Percentiles rank a stretch among this genome's conserved stretches.
These are phyloP conservation scores for Drosophila orosa DNA, from an alignment of 1,140 invertebrate species.

Conservation along the genomic window DNA sequence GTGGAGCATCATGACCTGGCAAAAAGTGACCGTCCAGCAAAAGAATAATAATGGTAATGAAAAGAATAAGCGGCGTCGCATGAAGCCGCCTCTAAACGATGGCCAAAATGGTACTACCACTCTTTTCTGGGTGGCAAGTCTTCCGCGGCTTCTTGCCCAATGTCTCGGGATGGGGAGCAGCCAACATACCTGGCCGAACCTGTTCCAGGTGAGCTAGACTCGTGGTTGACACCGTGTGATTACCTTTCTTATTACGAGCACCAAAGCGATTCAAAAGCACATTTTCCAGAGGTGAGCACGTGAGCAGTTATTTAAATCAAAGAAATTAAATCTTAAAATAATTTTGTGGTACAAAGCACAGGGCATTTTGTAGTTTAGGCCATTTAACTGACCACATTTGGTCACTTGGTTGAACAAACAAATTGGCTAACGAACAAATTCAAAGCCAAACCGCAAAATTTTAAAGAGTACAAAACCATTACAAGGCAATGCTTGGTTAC, in stretches of 20 bases:
- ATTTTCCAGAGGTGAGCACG: slow-evolving; percentile 43
- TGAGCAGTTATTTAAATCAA: slow-evolving; percentile 15
- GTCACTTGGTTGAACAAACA: slow-evolving; percentile 17
- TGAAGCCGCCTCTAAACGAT: slow-evolving; percentile 10
- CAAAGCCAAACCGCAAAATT: slow-evolving; percentile 9
- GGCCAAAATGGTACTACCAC: slow-evolving; percentile 20
- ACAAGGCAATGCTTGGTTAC: not conserved
- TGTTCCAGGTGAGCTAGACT: slow-evolving; percentile 56
- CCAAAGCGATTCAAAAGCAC: slow-evolving; percentile 17
- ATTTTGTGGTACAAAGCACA: not conserved
- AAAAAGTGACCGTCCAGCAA: slow-evolving; percentile 26
- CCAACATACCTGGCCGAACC: slow-evolving; percentile 38
- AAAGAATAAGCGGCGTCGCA: slow-evolving; percentile 59
- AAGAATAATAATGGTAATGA: slow-evolving; percentile 62
- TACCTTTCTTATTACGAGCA: slow-evolving; percentile 66
- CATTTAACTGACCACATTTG: slow-evolving; percentile 17
- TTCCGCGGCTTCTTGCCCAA: slow-evolving; percentile 43
- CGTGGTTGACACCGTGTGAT: slow-evolving; percentile 70
- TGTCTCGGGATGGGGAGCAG: slow-evolving; percentile 1
- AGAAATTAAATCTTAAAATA: not conserved
- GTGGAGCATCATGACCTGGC: slow-evolving; percentile 35
- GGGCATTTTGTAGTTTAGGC: not conserved
- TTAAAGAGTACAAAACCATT: not conserved
- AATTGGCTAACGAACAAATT: not conserved
- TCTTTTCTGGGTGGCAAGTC: slow-evolving; percentile 5